A percentile compares a stretch with the other conserved stretches of the same genome.
Evolutionary conservation across 2,888 invertebrate species (phyloP).

Genomic region (Spisula subtruncata): DNA sequence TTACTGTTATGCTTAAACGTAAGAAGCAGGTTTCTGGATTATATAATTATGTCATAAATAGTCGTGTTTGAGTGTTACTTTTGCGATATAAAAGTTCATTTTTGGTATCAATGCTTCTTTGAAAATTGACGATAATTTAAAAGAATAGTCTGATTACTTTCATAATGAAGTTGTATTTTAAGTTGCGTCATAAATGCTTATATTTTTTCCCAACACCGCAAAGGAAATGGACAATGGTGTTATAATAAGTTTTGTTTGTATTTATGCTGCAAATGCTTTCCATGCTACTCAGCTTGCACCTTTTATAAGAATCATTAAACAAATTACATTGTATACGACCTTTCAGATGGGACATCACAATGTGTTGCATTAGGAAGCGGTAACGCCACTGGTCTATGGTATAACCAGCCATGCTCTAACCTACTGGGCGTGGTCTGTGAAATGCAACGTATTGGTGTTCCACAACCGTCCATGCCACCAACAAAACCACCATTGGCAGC

Average conservation of each 20-base stretch:
- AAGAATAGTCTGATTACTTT: neutral
- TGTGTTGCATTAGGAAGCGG: conserved; percentile 79
- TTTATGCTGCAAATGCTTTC: too few species aligned
- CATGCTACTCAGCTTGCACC: too few species aligned
- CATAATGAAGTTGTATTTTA: neutral
- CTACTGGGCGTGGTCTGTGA: conserved; percentile 77
- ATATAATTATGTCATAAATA: too few species aligned
- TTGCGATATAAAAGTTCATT: too few species aligned
- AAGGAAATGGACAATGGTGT: too few species aligned
- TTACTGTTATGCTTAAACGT: too few species aligned
- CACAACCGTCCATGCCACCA: conserved; percentile 69
- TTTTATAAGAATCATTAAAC: too few species aligned
- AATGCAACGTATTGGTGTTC: conserved; percentile 68
- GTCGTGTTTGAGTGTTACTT: too few species aligned
- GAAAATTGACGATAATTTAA: neutral
- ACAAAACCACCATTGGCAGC: conserved; percentile 55
- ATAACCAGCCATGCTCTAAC: conserved; percentile 68
- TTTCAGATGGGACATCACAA: conserved; percentile 45
- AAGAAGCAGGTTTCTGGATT: too few species aligned
- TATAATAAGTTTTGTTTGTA: too few species aligned
- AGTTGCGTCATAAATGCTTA: neutral
- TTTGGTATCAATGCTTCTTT: too few species aligned
- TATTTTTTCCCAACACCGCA: neutral
- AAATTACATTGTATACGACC: neutral
- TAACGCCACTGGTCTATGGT: conserved; percentile 77